A percentile compares a stretch with the other conserved stretches of the same genome.
phyloP scores from a whole-genome alignment of 2,113 vertebrate genomes.

The Cisticola juncidis region DNA sequence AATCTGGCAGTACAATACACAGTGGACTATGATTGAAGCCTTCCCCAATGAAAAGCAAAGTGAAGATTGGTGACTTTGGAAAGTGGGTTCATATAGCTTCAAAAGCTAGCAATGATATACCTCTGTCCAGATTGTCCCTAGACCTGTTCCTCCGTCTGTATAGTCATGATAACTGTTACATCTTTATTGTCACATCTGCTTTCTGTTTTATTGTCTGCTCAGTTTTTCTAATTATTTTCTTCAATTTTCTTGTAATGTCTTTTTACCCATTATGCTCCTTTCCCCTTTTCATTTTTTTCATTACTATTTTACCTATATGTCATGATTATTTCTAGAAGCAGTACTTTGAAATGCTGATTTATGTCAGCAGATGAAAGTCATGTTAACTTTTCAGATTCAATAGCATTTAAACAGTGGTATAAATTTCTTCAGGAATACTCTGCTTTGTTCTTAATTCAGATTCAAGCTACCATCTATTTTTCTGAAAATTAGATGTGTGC shows the following conservation, averaged over 20 bases:
- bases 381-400: neutral
- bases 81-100: neutral
- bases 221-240: neutral
- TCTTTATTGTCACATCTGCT: neutral
- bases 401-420: neutral
- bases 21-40: neutral
- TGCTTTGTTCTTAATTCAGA: neutral
- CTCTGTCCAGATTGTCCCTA: neutral
- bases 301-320: neutral
- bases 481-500: neutral
- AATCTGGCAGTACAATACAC: accelerated
- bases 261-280: neutral
- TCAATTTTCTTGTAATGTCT: neutral
- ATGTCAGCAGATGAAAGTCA: neutral
- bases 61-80: neutral
- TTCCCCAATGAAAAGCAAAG: neutral
- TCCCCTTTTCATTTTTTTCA: neutral
- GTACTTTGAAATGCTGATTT: neutral
- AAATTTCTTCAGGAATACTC: neutral
- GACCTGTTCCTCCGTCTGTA: neutral
- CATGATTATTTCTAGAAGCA: neutral
- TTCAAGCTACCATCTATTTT: neutral
- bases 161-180: neutral
- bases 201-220: neutral
- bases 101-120: neutral